Evolutionary conservation across 2,113 vertebrate species (phyloP).

Genomic region (Hippocampus abdominalis): DNA sequence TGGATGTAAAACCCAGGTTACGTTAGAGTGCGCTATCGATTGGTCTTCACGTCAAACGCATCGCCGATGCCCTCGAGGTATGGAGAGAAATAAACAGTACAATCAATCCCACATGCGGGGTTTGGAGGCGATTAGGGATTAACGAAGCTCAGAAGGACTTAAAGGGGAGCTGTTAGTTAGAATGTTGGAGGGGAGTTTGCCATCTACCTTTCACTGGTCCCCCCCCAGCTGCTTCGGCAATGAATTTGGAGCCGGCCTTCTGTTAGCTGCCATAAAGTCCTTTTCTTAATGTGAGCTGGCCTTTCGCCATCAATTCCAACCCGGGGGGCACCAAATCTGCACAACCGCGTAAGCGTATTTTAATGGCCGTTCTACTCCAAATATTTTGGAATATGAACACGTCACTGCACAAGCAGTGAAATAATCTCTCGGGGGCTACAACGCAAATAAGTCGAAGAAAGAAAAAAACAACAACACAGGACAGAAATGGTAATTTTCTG

Average conservation of each 20-base stretch:
- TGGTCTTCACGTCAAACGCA: constrained; percentile 50
- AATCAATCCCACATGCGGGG: constrained; percentile 51
- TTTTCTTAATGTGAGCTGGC: constrained; percentile 29
- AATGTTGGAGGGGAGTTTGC: constrained; percentile 53
- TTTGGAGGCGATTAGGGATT: constrained; percentile 53
- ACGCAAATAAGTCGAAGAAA: background rate
- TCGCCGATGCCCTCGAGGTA: constrained; percentile 54
- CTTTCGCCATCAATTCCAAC: constrained; percentile 44
- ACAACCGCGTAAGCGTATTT: constrained; percentile 8
- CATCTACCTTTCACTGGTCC: constrained; percentile 60
- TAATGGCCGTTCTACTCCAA: background rate
- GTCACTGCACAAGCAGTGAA: background rate
- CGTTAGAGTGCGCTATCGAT: constrained; percentile 65
- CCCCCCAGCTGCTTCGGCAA: constrained; percentile 47
- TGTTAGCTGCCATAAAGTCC: constrained; percentile 37
- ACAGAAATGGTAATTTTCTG: background rate
- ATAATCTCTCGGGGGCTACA: background rate
- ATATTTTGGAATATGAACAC: constrained; percentile 3
- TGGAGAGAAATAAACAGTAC: constrained; percentile 56
- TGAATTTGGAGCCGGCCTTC: constrained; percentile 34
- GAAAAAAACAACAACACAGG: too few relatives aligned
- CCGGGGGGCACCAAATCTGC: constrained; percentile 19
- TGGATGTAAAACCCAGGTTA: constrained; percentile 56
- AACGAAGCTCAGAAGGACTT: constrained; percentile 54
- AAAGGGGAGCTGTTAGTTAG: constrained; percentile 50